Base-by-base conservation (phyloP, 1,140 invertebrate species). In the Ectropis grisescens region DNA sequence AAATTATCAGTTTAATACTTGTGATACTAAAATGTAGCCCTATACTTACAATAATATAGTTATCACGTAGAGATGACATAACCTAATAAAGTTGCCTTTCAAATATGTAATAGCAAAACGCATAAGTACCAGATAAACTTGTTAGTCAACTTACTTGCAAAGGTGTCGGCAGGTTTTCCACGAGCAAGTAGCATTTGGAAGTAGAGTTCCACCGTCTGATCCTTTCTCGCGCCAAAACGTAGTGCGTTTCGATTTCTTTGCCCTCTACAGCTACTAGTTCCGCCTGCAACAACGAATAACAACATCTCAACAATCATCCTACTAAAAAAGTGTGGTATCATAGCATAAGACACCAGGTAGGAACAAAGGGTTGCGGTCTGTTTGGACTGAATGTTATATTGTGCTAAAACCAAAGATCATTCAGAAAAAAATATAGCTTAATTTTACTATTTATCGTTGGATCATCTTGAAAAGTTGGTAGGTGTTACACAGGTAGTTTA, bases 161-260 rank as follows among this genome's bases (percentile, higher is more conserved):
- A 3, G 85, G 85, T 31, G 85, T 84, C 12, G 87, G 85, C 11
- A 88, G 65, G 23, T 87, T 87, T 52, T 88, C 86, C 10, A 88
- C 84, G 2, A 88, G 78, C 0, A 89, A 65, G 54, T 88, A 88
- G 48, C 87, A 89, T 33, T 87, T 85, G 0, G 87, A 86, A 0
- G 86, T 84, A 1, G 87, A 88, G 49, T 88, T 88, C 87, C 87
- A 89, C 41, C 87, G 85, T 8, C 83, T 69, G 24, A 88, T 84
- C 1, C 84, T 80, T 54, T 89, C 87, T 14, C 84, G 72, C 0
- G 87, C 87, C n/a, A 89, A 58, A 0, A 89, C 86, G 64, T 89
- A 89, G 58, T 89, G 87, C 33, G 86, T 87, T 58, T 89, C 87
- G 25, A 88, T 88, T 52, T 89, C 87, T 57, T 88, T 88, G 1